Base-by-base conservation (phyloP, 35 echinoderm and acorn worm genomes). In the Chiridota heheva region DNA sequence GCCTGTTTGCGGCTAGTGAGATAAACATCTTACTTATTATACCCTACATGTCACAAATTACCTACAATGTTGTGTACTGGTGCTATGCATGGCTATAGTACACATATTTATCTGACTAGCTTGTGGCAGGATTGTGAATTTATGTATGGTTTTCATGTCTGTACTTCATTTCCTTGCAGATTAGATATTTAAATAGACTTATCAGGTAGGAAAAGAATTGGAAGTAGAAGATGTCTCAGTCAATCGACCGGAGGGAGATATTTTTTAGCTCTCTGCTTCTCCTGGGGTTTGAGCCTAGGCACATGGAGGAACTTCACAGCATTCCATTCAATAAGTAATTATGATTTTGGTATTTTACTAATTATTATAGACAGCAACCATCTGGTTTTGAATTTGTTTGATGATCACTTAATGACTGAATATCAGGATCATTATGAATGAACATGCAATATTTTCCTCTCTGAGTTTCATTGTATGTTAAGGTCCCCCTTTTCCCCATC, bases 301-400 rank as follows among this genome's bases (percentile, higher is more conserved):
- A 77, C 25, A 86, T 86, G 79, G 88, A 96, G 47, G 71, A 70
- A 13, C 87, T 72, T 47, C 73, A 87, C 41, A 83, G 76, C 29
- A 84, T 87, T 49, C 93, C 83, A 78, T 96, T 96, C 32, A 90
- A 83, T 76, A 96, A 81, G 93, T 96, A 71, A 73, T 74, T 74
- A 32, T 17, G 13, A 42, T 1, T 46, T 3, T 34, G 3, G 26
- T n/a, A 26, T 40, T 47, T 44, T 44, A 75, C 2, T 29, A 41
- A 35, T 29, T 2, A 55, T 0, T 10, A 20, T 27, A 2, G 1
- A 55, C 5, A 41, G 22, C 46, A 26, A 40, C 25, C 3, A 27
- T 16, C 20, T 46, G 17, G 0, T 33, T 35, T 55, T 77, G 15
- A 3, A 18, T 36, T 36, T 12, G 28, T 56, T 34, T 2, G 5